phyloP scores from a whole-genome alignment of 2,797 vertebrate genomes.

The Stomatorhinus walkeri region DNA sequence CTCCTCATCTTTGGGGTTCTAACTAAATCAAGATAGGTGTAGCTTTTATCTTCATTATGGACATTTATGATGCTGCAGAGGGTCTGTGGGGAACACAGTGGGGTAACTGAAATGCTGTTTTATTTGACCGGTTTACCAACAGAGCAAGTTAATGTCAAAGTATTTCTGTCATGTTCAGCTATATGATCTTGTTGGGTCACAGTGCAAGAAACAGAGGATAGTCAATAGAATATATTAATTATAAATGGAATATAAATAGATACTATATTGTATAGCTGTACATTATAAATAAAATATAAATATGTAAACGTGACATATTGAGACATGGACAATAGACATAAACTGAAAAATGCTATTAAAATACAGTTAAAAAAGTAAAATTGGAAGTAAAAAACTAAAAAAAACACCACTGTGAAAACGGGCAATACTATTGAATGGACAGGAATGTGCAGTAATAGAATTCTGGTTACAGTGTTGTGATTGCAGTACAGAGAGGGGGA shows the following conservation, averaged over 20 bases:
- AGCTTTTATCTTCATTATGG: constrained; percentile 46
- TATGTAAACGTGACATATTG: not conserved
- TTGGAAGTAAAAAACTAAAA: not conserved
- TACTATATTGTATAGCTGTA: not conserved
- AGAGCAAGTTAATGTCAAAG: not conserved
- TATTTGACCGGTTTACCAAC: not conserved
- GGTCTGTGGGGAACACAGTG: constrained; percentile 44
- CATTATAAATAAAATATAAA: not conserved
- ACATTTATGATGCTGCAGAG: constrained; percentile 43
- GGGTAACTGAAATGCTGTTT: not conserved
- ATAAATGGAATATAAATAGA: not conserved
- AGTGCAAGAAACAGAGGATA: not conserved
- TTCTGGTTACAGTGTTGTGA: not conserved
- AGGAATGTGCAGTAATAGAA: not conserved
- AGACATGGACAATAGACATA: not conserved
- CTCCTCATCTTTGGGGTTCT: constrained; percentile 63
- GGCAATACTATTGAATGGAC: not conserved
- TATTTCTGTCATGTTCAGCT: not conserved
- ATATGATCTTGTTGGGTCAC: not conserved
- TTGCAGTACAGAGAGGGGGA: not conserved
- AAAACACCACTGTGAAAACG: not conserved
- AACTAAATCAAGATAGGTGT: constrained; percentile 68
- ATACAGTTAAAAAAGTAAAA: not conserved
- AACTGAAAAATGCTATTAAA: not conserved
- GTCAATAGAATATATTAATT: not conserved